Conservation (phyloP, 2,888 invertebrate genomes). For the Acrobasis consociella region DNA sequence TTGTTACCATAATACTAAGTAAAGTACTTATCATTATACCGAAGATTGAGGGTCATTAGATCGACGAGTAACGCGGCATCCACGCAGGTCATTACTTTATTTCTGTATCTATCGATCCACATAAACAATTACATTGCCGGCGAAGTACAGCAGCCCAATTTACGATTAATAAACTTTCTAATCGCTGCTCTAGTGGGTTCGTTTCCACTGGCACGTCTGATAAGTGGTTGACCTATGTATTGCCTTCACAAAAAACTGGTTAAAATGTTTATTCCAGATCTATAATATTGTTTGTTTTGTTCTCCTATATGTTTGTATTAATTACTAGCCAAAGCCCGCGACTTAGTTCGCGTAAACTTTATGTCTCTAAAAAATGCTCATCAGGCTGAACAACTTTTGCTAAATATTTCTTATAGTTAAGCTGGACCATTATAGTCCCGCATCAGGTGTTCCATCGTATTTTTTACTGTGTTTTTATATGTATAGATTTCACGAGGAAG, state of each 20-base stretch:
- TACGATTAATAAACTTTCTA: conserved; percentile 35
- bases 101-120: conserved; percentile 20
- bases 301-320: too few relatives aligned
- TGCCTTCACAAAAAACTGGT: conserved; percentile 15
- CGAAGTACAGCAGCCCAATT: conserved; percentile 31
- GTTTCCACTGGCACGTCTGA: conserved; percentile 23
- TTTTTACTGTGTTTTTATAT: too few relatives aligned
- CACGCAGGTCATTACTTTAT: conserved; percentile 11
- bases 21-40: neutral
- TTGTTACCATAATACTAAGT: too few relatives aligned
- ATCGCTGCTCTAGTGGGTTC: conserved; percentile 25
- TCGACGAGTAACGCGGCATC: conserved; percentile 15
- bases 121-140: conserved; percentile 31
- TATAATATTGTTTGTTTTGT: neutral
- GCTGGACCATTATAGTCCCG: too few relatives aligned
- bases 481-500: too few relatives aligned
- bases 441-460: too few relatives aligned
- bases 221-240: conserved; percentile 5
- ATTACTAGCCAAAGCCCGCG: too few relatives aligned
- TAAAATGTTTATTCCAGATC: neutral
- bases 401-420: too few relatives aligned
- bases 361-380: too few relatives aligned
- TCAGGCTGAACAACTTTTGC: too few relatives aligned
- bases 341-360: too few relatives aligned
- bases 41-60: neutral